Base-by-base conservation (phyloP, 2,797 vertebrate species). In the Falco naumanni region DNA sequence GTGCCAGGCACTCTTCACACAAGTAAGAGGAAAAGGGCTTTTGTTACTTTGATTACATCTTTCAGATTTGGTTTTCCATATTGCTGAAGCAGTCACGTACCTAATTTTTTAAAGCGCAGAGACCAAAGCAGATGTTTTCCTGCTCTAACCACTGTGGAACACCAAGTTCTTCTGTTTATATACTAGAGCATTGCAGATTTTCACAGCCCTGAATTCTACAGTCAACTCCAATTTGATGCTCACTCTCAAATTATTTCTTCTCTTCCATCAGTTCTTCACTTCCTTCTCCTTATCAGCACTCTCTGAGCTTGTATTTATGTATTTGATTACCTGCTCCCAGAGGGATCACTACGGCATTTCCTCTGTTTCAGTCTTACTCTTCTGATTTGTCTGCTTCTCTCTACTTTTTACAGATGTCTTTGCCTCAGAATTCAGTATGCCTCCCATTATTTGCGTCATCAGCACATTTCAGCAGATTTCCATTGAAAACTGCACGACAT, bases 321-420 rank as follows among this genome's bases (percentile, higher is more conserved):
- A 68, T 80, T 84, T 86, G 87, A 95, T 94, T 89, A 78, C 66
- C 18, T 76, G 60, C 18, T 93, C 78, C 85, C 80, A 75, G 65
- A 76, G 74, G 60, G 39, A 84, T 13, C 18, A 20, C 45, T 34
- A 45, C 15, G 20, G 21, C 41, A 57, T 91, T 95, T 87, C 75
- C 29, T 47, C 47, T 64, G 45, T n/a, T 88, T 65, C 79, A 63
- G 20, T 43, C 41, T 93, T 66, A 48, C 33, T 81, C 16, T 39
- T 84, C 47, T 61, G 60, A 86, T 93, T 89, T 93, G 16, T 37
- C 56, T 60, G 9, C 54, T 75, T 12, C 61, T 84, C 34, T 77
- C 37, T 76, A 26, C 7, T 34, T 84, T 51, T 61, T 34, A 61
- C 54, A 56, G 34, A 63, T 29, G 26, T 45, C 64, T 84, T 61